Evolutionary conservation across 2,113 vertebrate genomes (phyloP), one percentile per base, ranked within the genome.

Genomic region (Aspiorhynchus laticeps): DNA sequence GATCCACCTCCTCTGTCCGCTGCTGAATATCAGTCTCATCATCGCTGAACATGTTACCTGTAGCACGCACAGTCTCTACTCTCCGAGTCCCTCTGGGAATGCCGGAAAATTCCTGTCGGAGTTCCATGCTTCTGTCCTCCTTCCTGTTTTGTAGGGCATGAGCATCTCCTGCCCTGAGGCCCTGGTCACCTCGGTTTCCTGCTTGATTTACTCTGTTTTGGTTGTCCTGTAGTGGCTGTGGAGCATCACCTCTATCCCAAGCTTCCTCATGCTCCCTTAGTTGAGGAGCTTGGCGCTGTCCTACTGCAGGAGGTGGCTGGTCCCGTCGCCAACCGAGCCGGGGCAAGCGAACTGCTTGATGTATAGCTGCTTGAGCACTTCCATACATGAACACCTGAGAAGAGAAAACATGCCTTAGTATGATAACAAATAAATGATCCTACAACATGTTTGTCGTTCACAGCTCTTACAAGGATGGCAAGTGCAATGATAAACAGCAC

Each of bases 401-500:
- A 85, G 15, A 31, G 84, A 12, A 41, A 84, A 14, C 63, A 56
- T 63, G 17, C 0, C 2, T 86, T 15, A 77, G 41, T n/a, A 24
- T 4, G 19, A 17, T 0, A 75, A 21, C 31, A 21, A 76, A 75
- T 28, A 9, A 65, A 3, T 5, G 0, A 11, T 28, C 48, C 48
- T 9, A 51, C 15, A 53, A 21, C 38, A 36, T 38, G 10, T 8
- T 59, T 56, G 28, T 12, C 6, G 10, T 78, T 26, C 14, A 26
- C 4, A 17, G 7, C 2, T 46, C 89, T 91, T 91, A 97, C 97
- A 95, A 96, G 11, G 21, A 97, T 81, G 24, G 90, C 86, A 2
- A 96, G 0, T 4, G 95, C 92, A 14, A 98, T 92, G 1, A 94
- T 92, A 43, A 97, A 0, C 3, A 98, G 92, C 85, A 98, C 96